Percentiles rank a stretch among this genome's conserved stretches.
phyloP scores from a whole-genome alignment of 1,140 invertebrate genomes.

The Sarcophaga bullata region DNA sequence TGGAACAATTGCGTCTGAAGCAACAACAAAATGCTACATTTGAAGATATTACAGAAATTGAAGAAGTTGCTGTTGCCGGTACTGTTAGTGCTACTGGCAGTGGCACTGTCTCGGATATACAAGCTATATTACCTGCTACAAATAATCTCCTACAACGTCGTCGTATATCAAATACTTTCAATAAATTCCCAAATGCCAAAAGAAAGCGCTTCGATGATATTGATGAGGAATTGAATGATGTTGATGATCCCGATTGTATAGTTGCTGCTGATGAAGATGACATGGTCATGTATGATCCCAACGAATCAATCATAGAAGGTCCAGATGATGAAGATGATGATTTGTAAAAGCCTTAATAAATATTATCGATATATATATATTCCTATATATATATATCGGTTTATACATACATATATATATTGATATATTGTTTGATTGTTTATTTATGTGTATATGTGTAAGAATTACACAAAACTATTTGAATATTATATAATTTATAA shows the following conservation, averaged over 20 bases:
- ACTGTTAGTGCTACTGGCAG: constrained; percentile 42
- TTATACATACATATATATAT: constrained; percentile 26
- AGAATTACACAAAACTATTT: too few species aligned
- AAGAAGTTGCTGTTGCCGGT: constrained; percentile 43
- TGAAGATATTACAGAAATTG: constrained; percentile 47
- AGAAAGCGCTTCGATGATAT: constrained; percentile 35
- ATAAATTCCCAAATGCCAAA: constrained; percentile 31
- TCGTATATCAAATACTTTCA: constrained; percentile 1
- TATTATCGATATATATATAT: not conserved
- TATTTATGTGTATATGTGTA: not conserved
- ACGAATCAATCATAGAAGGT: constrained; percentile 48
- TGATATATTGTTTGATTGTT: not conserved
- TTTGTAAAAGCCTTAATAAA: constrained; percentile 18
- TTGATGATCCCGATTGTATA: constrained; percentile 36
- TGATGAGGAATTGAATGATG: constrained; percentile 29
- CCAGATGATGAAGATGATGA: constrained; percentile 46
- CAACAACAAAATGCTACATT: constrained; percentile 45
- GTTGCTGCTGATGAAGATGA: constrained; percentile 38
- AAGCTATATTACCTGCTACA: too few species aligned
- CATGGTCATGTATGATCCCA: constrained; percentile 45
- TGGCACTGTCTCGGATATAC: constrained; percentile 21
- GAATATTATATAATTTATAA: not conserved
- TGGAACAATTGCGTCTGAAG: constrained; percentile 67
- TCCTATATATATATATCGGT: not conserved
- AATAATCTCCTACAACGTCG: not conserved